phyloP scores from a whole-genome alignment of 2,113 vertebrate species.

The Oostethus manadensis region DNA sequence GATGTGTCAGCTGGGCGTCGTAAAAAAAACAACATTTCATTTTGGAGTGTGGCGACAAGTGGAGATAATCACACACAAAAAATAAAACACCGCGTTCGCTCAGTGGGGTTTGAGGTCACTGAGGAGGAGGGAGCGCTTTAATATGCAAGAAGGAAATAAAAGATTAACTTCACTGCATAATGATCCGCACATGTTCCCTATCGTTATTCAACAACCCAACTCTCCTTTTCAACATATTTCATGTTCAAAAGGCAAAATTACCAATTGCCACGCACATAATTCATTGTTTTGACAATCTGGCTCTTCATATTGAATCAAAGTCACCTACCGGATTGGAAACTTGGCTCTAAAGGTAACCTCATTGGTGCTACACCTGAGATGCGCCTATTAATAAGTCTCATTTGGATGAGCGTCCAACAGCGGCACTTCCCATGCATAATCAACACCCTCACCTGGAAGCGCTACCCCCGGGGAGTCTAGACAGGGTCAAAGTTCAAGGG shows the following conservation, averaged over 20 bases:
- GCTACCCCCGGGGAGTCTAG: not conserved
- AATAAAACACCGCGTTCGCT: slow-evolving; percentile 17
- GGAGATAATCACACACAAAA: slow-evolving; percentile 24
- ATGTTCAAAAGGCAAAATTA: slow-evolving; percentile 31
- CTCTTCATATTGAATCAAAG: slow-evolving; percentile 43
- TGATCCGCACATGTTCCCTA: slow-evolving; percentile 48
- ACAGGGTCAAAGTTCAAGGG: not conserved
- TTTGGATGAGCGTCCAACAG: slow-evolving; percentile 52
- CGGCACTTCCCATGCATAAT: slow-evolving; percentile 42
- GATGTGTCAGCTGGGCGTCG: slow-evolving; percentile 17
- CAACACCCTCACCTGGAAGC: slow-evolving; percentile 16
- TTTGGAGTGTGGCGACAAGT: slow-evolving; percentile 17
- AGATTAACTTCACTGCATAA: slow-evolving; percentile 42
- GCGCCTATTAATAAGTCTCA: slow-evolving; percentile 52
- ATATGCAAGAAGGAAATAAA: slow-evolving; percentile 39
- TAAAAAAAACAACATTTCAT: slow-evolving; percentile 24
- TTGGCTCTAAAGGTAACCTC: slow-evolving; percentile 9
- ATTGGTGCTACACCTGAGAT: slow-evolving; percentile 25
- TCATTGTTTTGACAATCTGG: slow-evolving; percentile 26
- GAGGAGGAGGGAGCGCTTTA: slow-evolving; percentile 8
- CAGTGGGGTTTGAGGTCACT: slow-evolving; percentile 31
- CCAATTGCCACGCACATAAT: slow-evolving; percentile 28
- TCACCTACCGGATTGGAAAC: slow-evolving; percentile 9
- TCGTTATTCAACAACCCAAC: slow-evolving; percentile 46
- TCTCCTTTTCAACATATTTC: slow-evolving; percentile 31